A percentile compares a stretch with the other conserved stretches of the same genome.
These are phyloP conservation scores for Psephotus haematonotus DNA, from an alignment of 2,113 vertebrate species.

Conservation along the genomic window DNA sequence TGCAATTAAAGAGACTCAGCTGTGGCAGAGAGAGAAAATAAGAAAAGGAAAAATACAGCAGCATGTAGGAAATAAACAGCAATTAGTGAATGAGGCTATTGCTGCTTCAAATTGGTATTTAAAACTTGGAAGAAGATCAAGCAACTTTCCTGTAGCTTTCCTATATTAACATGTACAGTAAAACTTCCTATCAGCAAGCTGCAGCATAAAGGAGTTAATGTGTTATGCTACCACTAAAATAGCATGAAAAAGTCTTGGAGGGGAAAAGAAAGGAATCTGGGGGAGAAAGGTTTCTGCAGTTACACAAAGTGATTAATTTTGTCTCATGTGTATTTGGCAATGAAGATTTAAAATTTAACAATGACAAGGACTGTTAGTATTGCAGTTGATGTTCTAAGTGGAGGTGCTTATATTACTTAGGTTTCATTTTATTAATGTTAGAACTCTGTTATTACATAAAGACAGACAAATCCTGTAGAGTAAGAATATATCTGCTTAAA, in stretches of 20 bases:
- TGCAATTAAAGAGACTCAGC: conserved; percentile 38
- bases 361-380: not conserved
- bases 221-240: conserved; percentile 43
- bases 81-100: conserved; percentile 50
- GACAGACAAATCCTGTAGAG: not conserved
- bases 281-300: conserved; percentile 12
- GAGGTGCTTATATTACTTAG: not conserved
- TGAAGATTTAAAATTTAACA: conserved; percentile 22
- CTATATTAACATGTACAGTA: conserved; percentile 43
- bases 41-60: conserved; percentile 34
- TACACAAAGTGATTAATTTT: not conserved
- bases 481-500: not conserved
- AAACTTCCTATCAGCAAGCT: conserved; percentile 52
- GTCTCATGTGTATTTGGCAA: not conserved
- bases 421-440: not conserved
- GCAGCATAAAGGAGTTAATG: conserved; percentile 39
- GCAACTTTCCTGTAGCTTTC: conserved; percentile 34
- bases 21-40: conserved; percentile 17
- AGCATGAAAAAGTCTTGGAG: conserved; percentile 33
- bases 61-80: conserved; percentile 36
- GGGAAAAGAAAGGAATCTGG: conserved; percentile 40
- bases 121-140: conserved; percentile 57
- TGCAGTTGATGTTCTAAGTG: not conserved
- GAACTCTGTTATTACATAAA: not conserved
- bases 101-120: conserved; percentile 50